Percentiles rank a stretch among this genome's conserved stretches.
Evolutionary conservation across 2,797 vertebrate genomes (phyloP).

Genomic region (Acanthiza pusilla): DNA sequence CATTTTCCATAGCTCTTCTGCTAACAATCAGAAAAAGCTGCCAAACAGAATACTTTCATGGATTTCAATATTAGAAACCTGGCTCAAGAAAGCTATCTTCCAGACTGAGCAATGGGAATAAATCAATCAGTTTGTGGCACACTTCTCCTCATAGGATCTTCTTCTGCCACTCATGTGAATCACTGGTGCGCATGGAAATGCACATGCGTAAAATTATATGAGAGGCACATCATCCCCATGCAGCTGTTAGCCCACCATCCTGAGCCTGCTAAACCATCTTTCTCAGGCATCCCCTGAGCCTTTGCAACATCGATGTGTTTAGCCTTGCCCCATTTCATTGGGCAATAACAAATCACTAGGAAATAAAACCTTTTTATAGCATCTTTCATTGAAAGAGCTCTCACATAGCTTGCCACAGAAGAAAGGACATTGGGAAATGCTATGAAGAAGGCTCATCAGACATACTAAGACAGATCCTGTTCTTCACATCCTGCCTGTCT

Average conservation of each 20-base stretch:
- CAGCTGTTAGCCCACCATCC: background rate
- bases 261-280: background rate
- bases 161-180: background rate
- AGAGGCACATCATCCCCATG: background rate
- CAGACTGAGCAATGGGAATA: background rate
- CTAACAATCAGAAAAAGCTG: background rate
- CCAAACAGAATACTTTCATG: background rate
- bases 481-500: background rate
- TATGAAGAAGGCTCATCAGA: background rate
- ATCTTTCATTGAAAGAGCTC: background rate
- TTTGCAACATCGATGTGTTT: background rate
- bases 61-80: background rate
- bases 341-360: background rate
- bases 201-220: background rate
- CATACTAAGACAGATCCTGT: background rate
- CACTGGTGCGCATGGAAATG: background rate
- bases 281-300: background rate
- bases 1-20: background rate
- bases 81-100: background rate
- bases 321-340: background rate
- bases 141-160: background rate
- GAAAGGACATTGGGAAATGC: background rate
- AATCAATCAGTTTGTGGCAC: background rate
- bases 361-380: background rate
- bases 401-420: background rate